Evolutionary conservation across 2,113 vertebrate genomes (phyloP).

Genomic region (Tringa solitaria): DNA sequence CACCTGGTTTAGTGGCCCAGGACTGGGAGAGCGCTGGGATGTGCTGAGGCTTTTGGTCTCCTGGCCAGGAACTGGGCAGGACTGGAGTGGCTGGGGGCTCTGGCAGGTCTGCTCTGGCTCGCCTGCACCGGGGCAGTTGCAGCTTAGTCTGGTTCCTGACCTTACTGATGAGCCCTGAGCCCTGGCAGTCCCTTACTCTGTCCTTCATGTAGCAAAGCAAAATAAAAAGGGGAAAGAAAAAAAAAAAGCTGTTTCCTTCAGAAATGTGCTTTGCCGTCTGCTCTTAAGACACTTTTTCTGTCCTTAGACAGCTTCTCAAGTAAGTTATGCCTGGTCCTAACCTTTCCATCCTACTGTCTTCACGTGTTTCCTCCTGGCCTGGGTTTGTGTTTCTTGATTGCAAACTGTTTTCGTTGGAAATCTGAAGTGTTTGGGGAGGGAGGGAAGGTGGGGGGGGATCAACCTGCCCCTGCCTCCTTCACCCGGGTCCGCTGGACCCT

Average conservation of each 20-base stretch:
- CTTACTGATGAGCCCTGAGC: not conserved
- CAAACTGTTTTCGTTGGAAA: not conserved
- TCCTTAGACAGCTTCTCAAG: not conserved
- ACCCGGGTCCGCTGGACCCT: fast-evolving
- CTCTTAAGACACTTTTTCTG: not conserved
- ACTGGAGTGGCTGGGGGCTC: not conserved
- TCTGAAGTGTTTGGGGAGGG: not conserved
- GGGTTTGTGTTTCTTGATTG: not conserved
- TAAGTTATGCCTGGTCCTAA: conserved; percentile 1
- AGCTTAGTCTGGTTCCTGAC: not conserved
- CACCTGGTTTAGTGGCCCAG: not conserved
- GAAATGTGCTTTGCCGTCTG: conserved; percentile 22
- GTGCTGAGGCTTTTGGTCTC: fast-evolving
- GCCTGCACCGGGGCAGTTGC: not conserved
- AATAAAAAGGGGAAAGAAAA: not conserved
- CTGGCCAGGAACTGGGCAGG: not conserved
- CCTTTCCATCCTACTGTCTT: conserved; percentile 52
- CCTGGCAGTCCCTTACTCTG: not conserved
- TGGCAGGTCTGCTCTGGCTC: not conserved
- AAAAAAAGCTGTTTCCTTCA: conserved; percentile 2
- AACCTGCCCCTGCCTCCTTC: not conserved
- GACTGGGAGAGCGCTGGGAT: not conserved
- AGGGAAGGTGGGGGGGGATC: fast-evolving
- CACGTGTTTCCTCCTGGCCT: conserved; percentile 53
- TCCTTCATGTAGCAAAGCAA: not conserved